Evolutionary conservation across 2,113 vertebrate species (phyloP), one percentile per base, ranked within the genome.

Genomic region (Sterrhoptilus dennistouni): DNA sequence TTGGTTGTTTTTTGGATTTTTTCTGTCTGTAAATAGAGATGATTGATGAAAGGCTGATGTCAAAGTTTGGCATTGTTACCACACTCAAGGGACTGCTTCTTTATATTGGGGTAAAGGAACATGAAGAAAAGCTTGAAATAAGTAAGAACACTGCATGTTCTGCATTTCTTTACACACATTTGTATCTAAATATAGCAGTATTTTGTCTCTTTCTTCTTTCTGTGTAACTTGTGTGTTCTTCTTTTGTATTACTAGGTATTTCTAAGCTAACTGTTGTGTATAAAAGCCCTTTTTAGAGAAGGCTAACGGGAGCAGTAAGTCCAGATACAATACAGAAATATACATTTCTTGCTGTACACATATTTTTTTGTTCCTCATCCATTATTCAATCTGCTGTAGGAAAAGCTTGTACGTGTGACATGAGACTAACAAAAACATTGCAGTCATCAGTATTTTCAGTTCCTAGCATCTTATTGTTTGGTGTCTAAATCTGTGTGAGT

Each of bases 331-430:
- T 38, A 61, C 21, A 69, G 53, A 87, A 88, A 59, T 54, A 57
- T 5, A 53, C 2, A 57, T 83, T 92, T 86, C 24, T 81, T 8
- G 5, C 16, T 25, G 18, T 31, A 68, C 29, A 49, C 3, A 2
- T 84, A 35, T 59, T 75, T 59, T 59, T 76, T 91, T 91, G 11
- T 68, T 79, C 28, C 45, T 95, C 64, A 91, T 87, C 27, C n/a
- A 61, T 95, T 93, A 94, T 87, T 94, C 65, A 94, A n/a, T 76
- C 25, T 61, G 27, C 44, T 72, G n/a, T 50, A 90, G 57, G 42
- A 90, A 72, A 87, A 89, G 61, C n/a, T 89, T 82, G 53, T 61
- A 60, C 2, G 0, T 45, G 36, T 93, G 87, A 94, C 63, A 89
- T 14, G n/a, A 96, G 70, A 35, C 44, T 85, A 91, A 85, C 29